Base-by-base conservation (phyloP, 2,113 vertebrate genomes). In the Malurus cyaneus region DNA sequence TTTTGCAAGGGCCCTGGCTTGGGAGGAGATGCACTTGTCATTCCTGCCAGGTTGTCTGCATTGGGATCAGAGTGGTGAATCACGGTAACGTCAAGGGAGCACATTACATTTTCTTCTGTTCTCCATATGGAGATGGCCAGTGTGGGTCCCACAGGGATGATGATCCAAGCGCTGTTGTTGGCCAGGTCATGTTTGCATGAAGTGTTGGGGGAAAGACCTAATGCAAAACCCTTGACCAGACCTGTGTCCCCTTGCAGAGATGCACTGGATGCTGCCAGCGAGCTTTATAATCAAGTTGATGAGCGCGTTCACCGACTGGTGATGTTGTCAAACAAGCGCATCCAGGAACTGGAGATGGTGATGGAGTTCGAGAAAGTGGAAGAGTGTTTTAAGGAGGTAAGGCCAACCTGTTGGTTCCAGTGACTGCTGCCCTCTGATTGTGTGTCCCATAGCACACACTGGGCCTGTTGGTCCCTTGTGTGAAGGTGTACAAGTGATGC, bases 281-380 rank as follows among this genome's bases (percentile, higher is more conserved):
- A 93, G 56, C 98, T 99, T 24, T 99, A 99, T 65, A 97, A 98
- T 20, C 87, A 89, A 21, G 98, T 99, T 91, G 99, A 99, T 61
- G 98, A 98, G 96, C 97, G 98, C 14, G 98, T 99, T 42, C 99
- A 99, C 93, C 97, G 96, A 2, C 97, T 99, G 95, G 99, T 99
- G 56, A 98, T 97, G 88, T 91, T 98, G 78, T 99, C 98, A 65
- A 99, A 99, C 98, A 88, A 96, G 77, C 97, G 97, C 93, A 98
- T 98, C 18, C 98, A 98, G 95, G 97, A 98, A 9, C 98, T 99
- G 72, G 97, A 98, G 92, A 97, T 99, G 94, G 95, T 99, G 56
- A 93, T 98, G 86, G 98, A 97, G 53, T 98, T 99, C 4, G 98
- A 97, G 81, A 93, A 80, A 12, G 97, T 98, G 86, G 98, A 99